A percentile compares a stretch with the other conserved stretches of the same genome.
These are phyloP conservation scores for Syritta pipiens DNA, from an alignment of 2,888 invertebrate species.

Conservation along the genomic window DNA sequence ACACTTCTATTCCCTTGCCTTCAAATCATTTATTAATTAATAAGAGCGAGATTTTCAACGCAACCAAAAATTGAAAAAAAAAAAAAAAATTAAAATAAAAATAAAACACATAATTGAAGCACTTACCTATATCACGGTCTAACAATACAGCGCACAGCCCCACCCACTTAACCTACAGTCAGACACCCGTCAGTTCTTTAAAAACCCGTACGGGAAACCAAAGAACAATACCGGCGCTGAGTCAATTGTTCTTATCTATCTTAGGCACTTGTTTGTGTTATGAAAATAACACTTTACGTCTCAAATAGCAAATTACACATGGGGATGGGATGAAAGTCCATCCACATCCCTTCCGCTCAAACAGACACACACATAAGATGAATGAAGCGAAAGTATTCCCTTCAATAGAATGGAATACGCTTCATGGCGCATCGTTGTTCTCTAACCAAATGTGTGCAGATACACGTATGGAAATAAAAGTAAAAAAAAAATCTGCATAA, in stretches of 20 bases:
- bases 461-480: background rate
- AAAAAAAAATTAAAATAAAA: too few species aligned
- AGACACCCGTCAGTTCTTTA: slow-evolving; percentile 22
- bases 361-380: background rate
- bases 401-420: slow-evolving; percentile 9
- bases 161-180: slow-evolving; percentile 37
- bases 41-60: too few species aligned
- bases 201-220: slow-evolving; percentile 13
- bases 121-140: slow-evolving; percentile 14
- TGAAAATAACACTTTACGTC: slow-evolving; percentile 34
- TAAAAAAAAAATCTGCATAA: background rate
- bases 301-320: slow-evolving; percentile 21
- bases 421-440: background rate
- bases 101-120: background rate
- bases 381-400: slow-evolving; percentile 12
- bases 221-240: slow-evolving; percentile 35
- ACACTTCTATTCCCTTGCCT: too few species aligned
- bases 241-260: slow-evolving; percentile 45
- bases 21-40: too few species aligned
- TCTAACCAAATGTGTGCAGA: background rate
- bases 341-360: background rate
- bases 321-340: background rate
- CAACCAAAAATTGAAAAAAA: background rate
- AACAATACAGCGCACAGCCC: too few species aligned
- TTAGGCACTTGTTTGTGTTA: slow-evolving; percentile 1